These are phyloP conservation scores for Opisthograptis luteolata DNA, from an alignment of 2,888 invertebrate species.

Conservation along the genomic window DNA sequence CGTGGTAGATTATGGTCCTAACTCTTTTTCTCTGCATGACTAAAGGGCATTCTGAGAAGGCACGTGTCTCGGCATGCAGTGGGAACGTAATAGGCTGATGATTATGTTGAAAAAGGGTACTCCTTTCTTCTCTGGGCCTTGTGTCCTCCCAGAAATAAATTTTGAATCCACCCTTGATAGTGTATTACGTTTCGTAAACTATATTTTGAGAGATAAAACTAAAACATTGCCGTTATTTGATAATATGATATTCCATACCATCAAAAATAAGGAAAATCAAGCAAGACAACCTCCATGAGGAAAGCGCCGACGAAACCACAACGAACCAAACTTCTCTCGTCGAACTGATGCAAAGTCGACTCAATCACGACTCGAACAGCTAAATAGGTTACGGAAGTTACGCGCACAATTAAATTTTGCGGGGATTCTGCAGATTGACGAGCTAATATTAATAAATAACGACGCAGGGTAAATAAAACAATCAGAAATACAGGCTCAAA, in stretches of 20 bases:
- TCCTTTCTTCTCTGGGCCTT: no score
- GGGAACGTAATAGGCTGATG: no score
- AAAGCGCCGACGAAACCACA: slow-evolving; percentile 21
- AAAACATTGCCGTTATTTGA: no score
- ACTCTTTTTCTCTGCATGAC: no score
- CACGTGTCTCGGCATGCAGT: no score
- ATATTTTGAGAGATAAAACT: no score
- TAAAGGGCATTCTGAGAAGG: no score
- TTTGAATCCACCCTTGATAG: no score
- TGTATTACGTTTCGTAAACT: no score
- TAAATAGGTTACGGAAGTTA: slow-evolving; percentile 35
- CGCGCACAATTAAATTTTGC: slow-evolving; percentile 31
- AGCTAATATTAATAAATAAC: background rate
- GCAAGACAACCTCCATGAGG: slow-evolving; percentile 3
- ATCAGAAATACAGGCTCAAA: background rate
- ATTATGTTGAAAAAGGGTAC: no score
- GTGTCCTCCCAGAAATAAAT: no score
- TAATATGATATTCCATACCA: background rate
- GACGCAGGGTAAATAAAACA: background rate
- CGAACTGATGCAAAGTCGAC: slow-evolving; percentile 36
- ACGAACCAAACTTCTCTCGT: slow-evolving; percentile 27
- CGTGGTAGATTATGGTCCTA: no score
- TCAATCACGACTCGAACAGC: slow-evolving; percentile 34
- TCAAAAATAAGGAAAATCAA: slow-evolving; percentile 6
- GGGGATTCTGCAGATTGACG: slow-evolving; percentile 16